Evolutionary conservation across 2,888 invertebrate species (phyloP).

Genomic region (Amphipyra berbera): DNA sequence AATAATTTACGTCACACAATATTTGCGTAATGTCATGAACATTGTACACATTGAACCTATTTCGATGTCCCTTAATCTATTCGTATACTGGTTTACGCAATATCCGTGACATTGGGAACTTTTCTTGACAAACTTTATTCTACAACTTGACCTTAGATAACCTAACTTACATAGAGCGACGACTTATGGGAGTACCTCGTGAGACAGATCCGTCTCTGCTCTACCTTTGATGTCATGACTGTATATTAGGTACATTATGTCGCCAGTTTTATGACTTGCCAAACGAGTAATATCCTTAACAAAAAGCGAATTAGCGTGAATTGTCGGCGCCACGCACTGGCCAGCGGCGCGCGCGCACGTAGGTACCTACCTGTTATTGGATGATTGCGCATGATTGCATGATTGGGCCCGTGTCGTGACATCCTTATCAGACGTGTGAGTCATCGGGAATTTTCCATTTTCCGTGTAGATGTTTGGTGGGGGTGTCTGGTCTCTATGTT

Average conservation of each 20-base stretch:
- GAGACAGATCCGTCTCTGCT: no score
- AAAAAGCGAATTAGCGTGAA: conserved; percentile 54
- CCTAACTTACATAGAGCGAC: no score
- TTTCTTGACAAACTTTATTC: no score
- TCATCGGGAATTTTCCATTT: conserved; percentile 58
- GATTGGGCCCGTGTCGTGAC: conserved; percentile 63
- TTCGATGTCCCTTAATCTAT: no score
- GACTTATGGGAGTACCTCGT: no score
- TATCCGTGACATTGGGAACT: no score
- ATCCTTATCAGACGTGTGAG: conserved; percentile 70
- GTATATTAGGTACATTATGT: conserved; percentile 13
- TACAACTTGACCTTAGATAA: no score
- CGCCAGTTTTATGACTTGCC: conserved; percentile 32
- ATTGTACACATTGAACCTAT: no score
- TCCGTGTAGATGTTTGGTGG: conserved; percentile 25
- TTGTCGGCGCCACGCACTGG: conserved; percentile 49
- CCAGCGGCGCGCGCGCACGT: conserved; percentile 37
- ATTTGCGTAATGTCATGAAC: no score
- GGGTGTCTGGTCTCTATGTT: not conserved
- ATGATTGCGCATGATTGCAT: conserved; percentile 70
- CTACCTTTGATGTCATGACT: no score
- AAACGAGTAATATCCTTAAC: conserved; percentile 50
- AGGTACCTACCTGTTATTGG: conserved; percentile 66
- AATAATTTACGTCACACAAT: no score
- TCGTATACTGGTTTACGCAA: no score